Evolutionary conservation across 2,797 vertebrate genomes (phyloP), one percentile per base, ranked within the genome.

Genomic region (Rhynchotus rufescens): DNA sequence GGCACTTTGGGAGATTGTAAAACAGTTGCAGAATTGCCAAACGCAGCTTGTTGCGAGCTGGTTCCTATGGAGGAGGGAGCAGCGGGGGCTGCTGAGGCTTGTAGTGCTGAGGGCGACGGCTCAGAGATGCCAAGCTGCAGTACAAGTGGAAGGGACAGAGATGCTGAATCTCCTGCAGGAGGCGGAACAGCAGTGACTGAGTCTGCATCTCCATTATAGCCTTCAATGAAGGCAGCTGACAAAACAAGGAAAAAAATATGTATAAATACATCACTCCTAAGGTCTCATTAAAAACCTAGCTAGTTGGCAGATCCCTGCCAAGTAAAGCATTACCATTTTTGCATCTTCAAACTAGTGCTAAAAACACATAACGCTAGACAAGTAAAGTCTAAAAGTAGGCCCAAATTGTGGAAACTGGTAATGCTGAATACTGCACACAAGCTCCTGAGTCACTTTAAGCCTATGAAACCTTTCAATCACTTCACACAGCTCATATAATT

Each of bases 151-250:
- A 98, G 98, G 62, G 98, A 98, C 90, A 98, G 90, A 13, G 98
- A 91, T 1, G 98, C 96, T 2, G 97, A 84, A 83, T 99, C 98
- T 32, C 94, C 91, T 90, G 96, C 88, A 16, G 97, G 84, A 23
- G 97, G 96, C 4, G 97, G 97, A 69, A 90, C 93, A 60, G 96
- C 94, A 52, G 90, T 69, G 19, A 94, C 97, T 19, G 97, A 88
- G 51, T 98, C 97, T 9, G 97, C 86, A 59, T 99, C 98, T 2
- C 98, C 97, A 45, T 97, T 97, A 95, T 99, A 98, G 60, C 97
- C 89, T 96, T 99, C 98, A 17, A 97, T 97, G 94, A 98, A 97
- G 95, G 97, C 96, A 96, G 99, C 99, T 98, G 97, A 83, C 92
- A 89, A 85, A 87, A 84, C 36, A 77, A 84, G 60, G n/a, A 42